Evolutionary conservation across 2,797 vertebrate species (phyloP), one percentile per base, ranked within the genome.

Genomic region (Amazonetta brasiliensis): DNA sequence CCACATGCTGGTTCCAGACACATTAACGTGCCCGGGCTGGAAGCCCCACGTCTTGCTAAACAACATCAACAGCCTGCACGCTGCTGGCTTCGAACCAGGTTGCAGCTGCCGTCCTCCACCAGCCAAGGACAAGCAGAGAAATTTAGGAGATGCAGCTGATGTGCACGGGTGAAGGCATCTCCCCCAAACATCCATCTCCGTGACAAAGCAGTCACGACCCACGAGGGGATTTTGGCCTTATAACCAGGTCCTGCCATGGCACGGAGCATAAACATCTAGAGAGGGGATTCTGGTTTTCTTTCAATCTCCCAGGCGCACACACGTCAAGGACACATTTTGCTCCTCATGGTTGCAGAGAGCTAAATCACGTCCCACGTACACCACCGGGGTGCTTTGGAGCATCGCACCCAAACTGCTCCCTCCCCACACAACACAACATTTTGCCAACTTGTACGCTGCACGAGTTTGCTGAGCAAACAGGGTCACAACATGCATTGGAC

Each of bases 1-100:
- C 48, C n/a, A 9, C 7, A 4, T 2, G 58, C 6, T 76, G 66
- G 19, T 73, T 89, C 71, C 73, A 56, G 88, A 46, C 92, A 63
- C 46, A 1, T 1, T 22, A 76, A 89, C 77, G 62, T 74, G 84
- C 8, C 63, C 3, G 59, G 92, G 80, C 86, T 84, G 87, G 91
- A 92, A 83, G 67, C 78, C 68, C 21, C 1, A 0, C 1, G 31
- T 89, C 87, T 87, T 7, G 3, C 89, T 85, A 20, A 76, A 31
- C 84, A 77, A 64, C 7, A 26, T 59, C 86, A 90, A 82, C 78
- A 76, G 71, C 25, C 90, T 64, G 80, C 26, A 3, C 0, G 48
- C 58, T 92, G 87, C 79, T 95, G 94, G 89, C 94, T 83, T 58
- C 16, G 41, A 86, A 92, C 87, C 93, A 94, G 91, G 87, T 78